These are phyloP conservation scores for Petrolisthes cinctipes DNA, from an alignment of 2,888 invertebrate genomes.

Conservation along the genomic window DNA sequence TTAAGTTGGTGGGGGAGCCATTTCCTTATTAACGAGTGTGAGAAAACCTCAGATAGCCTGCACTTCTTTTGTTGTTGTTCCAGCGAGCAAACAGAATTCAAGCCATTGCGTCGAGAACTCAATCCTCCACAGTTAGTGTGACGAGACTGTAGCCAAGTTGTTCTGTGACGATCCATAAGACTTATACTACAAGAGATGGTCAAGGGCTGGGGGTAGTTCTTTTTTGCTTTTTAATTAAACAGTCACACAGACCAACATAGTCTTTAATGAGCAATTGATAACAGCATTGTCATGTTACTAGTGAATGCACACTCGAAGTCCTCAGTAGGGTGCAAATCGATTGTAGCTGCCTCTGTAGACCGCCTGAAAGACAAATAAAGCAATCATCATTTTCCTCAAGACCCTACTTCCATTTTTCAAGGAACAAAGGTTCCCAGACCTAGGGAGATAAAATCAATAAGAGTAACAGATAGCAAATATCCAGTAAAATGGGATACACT, in stretches of 20 bases:
- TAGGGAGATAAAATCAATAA: too few relatives aligned
- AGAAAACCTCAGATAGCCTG: background rate
- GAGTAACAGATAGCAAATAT: too few relatives aligned
- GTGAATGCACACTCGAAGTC: constrained; percentile 54
- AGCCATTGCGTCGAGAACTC: constrained; percentile 27
- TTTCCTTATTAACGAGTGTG: background rate
- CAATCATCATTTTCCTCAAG: too few relatives aligned
- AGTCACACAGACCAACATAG: constrained; percentile 60
- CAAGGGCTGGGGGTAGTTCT: constrained; percentile 53
- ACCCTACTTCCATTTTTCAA: too few relatives aligned
- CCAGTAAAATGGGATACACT: too few relatives aligned
- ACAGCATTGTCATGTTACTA: constrained; percentile 63
- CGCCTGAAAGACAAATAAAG: constrained; percentile 76
- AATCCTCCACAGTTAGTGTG: constrained; percentile 23
- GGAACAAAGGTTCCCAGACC: too few relatives aligned
- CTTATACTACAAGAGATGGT: constrained; percentile 56
- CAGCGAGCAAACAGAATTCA: constrained; percentile 5
- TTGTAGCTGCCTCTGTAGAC: constrained; percentile 95
- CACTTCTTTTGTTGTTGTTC: background rate
- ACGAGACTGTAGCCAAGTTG: constrained; percentile 31
- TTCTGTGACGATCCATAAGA: constrained; percentile 42
- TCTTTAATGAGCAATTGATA: constrained; percentile 65
- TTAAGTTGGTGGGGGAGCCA: background rate
- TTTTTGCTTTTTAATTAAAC: constrained; percentile 49
- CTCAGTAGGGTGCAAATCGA: constrained; percentile 92